phyloP scores from a whole-genome alignment of 2,888 invertebrate genomes.

The Drosophila borealis region DNA sequence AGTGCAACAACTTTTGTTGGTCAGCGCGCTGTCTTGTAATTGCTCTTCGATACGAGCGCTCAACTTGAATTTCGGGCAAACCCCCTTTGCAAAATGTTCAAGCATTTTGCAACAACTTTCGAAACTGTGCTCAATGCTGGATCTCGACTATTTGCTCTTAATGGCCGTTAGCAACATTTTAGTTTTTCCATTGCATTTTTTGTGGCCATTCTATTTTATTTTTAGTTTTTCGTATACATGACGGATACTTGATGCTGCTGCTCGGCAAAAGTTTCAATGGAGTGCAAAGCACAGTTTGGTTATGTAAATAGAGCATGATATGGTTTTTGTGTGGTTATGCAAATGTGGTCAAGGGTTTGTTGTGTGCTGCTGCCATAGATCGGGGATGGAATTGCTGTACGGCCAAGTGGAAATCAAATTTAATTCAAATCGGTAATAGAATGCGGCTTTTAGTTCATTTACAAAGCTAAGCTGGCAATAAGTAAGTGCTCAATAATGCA shows the following conservation, averaged over 20 bases:
- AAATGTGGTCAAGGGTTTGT: constrained; percentile 36
- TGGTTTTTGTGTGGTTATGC: constrained; percentile 52
- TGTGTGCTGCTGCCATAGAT: background rate
- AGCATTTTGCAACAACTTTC: constrained; percentile 48
- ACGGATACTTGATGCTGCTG: constrained; percentile 53
- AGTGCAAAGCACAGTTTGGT: constrained; percentile 54
- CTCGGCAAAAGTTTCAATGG: constrained; percentile 48
- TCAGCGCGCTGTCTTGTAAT: constrained; percentile 41
- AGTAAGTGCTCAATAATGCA: constrained; percentile 3
- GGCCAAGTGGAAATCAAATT: constrained; percentile 54
- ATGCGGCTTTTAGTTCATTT: constrained; percentile 17
- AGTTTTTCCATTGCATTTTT: constrained; percentile 29
- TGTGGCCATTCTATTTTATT: constrained; percentile 39
- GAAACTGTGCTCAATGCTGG: constrained; percentile 33
- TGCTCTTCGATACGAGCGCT: constrained; percentile 48
- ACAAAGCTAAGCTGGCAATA: constrained; percentile 16
- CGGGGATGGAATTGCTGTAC: constrained; percentile 12
- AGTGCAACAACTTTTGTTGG: constrained; percentile 38
- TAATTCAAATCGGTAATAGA: constrained; percentile 34
- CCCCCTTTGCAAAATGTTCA: constrained; percentile 27
- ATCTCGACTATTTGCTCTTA: constrained; percentile 52
- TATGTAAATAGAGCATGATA: constrained; percentile 59
- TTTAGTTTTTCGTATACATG: constrained; percentile 27
- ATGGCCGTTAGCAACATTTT: constrained; percentile 60
- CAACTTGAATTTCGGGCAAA: constrained; percentile 34